Base-by-base conservation (phyloP, 2,797 vertebrate genomes). In the Bucorvus abyssinicus region DNA sequence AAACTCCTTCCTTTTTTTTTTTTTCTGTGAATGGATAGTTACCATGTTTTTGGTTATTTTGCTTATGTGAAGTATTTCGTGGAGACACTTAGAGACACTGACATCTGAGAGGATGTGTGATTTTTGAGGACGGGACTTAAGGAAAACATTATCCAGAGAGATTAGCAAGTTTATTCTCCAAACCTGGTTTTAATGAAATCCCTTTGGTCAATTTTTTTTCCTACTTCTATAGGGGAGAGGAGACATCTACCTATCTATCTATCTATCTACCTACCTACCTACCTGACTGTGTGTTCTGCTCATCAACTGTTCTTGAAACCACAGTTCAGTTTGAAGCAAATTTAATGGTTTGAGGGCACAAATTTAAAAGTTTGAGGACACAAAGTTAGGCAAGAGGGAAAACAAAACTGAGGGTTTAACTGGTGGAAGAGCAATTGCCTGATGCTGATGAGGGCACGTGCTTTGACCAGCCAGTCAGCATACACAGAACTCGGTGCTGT, bases 371-470 rank as follows among this genome's bases (percentile, higher is more conserved):
- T 18, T 79, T 83, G 53, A 80, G 22, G 52, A 57, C 27, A 30
- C 8, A 47, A 44, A 81, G 21, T 56, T 69, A 34, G 29, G 42
- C 57, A 78, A 53, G 32, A 40, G 29, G 21, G 32, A 88, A 63
- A 23, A 2, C 5, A 52, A 83, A 67, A 55, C 40, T n/a, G 7
- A 32, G 4, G 29, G 32, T 67, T 70, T 68, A 67, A 24, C 7
- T 68, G 4, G 7, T 44, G 34, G 29, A 42, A 63, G 7, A 8
- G 10, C 22, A 59, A 2, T 71, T 79, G 55, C 13, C 10, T n/a
- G n/a, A n/a, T n/a, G 7, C n/a, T 61, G 29, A 40, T 40, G 10
- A 30, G 6, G 23, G 12, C 8, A 8, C 0, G 0, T 26, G 6
- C 26, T 53, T 65, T 81, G 47, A 52, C 9, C 10, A 77, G 30